Conservation (phyloP, 2,888 invertebrate species). For the Disparrhopalites patrizii region DNA sequence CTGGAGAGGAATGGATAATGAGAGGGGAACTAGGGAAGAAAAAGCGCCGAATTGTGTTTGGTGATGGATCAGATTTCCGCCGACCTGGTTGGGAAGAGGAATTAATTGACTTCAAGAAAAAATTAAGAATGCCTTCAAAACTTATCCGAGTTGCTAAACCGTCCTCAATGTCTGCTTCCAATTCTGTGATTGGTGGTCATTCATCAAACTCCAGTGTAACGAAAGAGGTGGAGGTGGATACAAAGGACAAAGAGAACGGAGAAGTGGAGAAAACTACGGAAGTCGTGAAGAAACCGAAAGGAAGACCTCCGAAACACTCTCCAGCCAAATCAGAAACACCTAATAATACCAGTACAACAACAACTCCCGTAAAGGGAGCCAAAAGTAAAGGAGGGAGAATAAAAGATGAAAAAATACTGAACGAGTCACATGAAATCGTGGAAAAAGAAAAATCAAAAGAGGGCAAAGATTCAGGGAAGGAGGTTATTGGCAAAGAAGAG, state of each 20-base stretch:
- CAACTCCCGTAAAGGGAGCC: background rate
- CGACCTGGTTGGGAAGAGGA: conserved; percentile 77
- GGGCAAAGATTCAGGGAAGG: background rate
- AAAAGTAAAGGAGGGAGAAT: conserved; percentile 8
- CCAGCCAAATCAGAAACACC: conserved; percentile 42
- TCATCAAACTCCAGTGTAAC: conserved; percentile 12
- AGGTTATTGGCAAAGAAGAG: background rate
- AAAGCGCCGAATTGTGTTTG: conserved; percentile 50
- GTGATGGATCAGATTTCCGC: conserved; percentile 67
- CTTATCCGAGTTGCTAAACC: conserved; percentile 75
- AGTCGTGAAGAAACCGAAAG: conserved; percentile 49
- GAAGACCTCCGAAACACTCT: conserved; percentile 49
- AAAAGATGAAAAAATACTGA: conserved; percentile 3
- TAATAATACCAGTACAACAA: conserved; percentile 20
- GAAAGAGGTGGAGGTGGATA: conserved; percentile 9
- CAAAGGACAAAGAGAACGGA: conserved; percentile 46
- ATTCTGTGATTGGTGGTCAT: conserved; percentile 51
- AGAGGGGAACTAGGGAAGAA: conserved; percentile 44
- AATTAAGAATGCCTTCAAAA: conserved; percentile 73
- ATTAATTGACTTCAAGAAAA: conserved; percentile 75
- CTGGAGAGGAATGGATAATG: conserved; percentile 48
- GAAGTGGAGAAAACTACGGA: conserved; percentile 49
- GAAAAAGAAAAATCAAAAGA: conserved; percentile 3
- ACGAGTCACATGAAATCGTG: background rate
- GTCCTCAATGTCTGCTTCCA: conserved; percentile 59